Evolutionary conservation across 2,888 invertebrate genomes (phyloP).

Genomic region (Monochamus alternatus): DNA sequence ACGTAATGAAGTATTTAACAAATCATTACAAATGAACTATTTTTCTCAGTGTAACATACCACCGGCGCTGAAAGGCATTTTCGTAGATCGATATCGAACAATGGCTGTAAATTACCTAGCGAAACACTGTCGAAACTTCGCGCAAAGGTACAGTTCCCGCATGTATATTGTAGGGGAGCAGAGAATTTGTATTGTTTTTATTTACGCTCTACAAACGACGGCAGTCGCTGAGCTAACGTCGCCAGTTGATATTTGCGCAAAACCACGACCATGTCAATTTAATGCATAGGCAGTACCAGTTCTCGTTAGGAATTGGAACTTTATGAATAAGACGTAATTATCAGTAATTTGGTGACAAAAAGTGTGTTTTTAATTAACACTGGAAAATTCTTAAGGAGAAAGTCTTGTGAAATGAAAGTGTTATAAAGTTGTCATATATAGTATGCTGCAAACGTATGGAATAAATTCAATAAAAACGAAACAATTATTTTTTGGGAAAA

Average conservation of each 20-base stretch:
- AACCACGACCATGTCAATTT: constrained; percentile 16
- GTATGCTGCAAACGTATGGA: too few species aligned
- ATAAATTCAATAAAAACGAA: too few species aligned
- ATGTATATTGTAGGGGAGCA: constrained; percentile 5
- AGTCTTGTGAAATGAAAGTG: neutral
- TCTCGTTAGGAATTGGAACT: neutral
- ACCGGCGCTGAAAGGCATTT: constrained; percentile 5
- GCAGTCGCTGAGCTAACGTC: neutral
- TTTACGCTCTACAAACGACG: constrained; percentile 26
- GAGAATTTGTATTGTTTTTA: constrained; percentile 29
- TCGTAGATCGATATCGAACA: constrained; percentile 16
- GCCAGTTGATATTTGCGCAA: constrained; percentile 17
- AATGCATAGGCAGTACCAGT: neutral
- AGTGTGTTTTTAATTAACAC: neutral
- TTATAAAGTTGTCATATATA: neutral
- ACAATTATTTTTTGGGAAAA: too few species aligned
- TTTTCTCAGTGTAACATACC: constrained; percentile 10
- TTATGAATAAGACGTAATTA: neutral
- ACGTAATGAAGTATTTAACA: too few species aligned
- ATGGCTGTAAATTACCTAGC: constrained; percentile 11
- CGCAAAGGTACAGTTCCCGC: constrained; percentile 15
- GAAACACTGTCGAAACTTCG: constrained; percentile 1
- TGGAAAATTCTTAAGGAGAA: neutral
- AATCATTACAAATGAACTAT: too few species aligned
- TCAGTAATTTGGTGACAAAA: neutral